Conservation (phyloP, 2,113 vertebrate species). For the Gymnogyps californianus region DNA sequence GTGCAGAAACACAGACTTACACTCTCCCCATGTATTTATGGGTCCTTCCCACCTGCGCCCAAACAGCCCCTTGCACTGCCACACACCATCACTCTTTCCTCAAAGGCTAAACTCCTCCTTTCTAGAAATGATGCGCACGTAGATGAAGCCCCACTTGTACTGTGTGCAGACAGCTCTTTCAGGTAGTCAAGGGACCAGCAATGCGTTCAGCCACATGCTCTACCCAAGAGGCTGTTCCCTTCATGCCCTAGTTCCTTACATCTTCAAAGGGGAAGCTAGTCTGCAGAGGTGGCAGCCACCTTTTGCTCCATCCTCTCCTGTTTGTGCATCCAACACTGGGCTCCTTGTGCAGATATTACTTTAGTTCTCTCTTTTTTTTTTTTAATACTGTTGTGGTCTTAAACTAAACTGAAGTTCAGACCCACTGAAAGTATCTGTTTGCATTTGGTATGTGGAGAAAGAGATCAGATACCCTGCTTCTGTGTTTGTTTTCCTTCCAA, state of each 20-base stretch:
- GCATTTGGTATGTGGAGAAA: not conserved
- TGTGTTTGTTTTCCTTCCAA: slow-evolving; percentile 29
- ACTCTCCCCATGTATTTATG: not conserved
- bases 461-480: not conserved
- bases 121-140: not conserved
- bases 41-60: not conserved
- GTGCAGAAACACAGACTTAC: not conserved
- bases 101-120: not conserved
- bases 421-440: not conserved
- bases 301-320: not conserved
- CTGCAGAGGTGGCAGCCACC: not conserved
- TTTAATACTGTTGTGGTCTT: not conserved
- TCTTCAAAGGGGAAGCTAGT: not conserved
- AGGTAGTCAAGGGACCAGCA: not conserved
- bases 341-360: not conserved
- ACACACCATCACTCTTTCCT: not conserved
- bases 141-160: not conserved
- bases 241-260: not conserved
- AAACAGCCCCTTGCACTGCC: not conserved
- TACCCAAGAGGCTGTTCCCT: not conserved
- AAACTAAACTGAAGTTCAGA: not conserved
- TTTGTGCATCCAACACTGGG: not conserved
- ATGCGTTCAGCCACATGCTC: not conserved
- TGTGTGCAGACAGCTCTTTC: not conserved
- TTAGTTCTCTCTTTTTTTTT: not conserved